Conservation (phyloP, 2,797 vertebrate genomes). For the Echeneis naucrates region DNA sequence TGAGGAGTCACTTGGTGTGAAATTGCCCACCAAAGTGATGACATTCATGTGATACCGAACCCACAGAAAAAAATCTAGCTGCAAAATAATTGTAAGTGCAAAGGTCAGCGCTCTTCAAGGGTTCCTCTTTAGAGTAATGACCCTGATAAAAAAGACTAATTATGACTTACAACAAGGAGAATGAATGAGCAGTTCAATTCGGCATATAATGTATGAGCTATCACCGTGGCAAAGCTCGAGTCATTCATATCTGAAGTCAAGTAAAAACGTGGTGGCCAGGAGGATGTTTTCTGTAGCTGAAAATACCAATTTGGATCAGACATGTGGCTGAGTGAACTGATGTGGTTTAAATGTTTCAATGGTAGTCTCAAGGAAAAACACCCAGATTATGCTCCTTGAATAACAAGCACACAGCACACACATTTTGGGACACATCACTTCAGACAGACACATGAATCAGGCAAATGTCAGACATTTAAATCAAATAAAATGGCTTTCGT, state of each 20-base stretch:
- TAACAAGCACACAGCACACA: background rate
- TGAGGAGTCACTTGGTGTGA: conserved; percentile 29
- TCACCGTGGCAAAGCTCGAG: conserved; percentile 30
- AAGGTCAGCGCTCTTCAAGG: conserved; percentile 41
- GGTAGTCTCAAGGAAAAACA: background rate
- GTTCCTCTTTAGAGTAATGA: conserved; percentile 35
- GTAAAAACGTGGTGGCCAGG: background rate
- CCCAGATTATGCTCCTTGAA: background rate
- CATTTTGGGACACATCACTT: background rate
- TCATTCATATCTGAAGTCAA: conserved; percentile 24
- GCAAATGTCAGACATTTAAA: background rate
- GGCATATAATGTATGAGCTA: conserved; percentile 20
- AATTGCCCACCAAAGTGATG: conserved; percentile 33
- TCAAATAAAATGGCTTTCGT: conserved; percentile 15
- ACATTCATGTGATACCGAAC: conserved; percentile 43
- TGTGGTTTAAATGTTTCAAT: background rate
- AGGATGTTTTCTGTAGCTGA: background rate
- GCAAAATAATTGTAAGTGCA: conserved; percentile 24
- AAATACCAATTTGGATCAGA: background rate
- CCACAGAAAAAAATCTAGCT: conserved; percentile 24
- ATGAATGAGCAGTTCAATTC: conserved; percentile 34
- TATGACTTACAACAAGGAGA: conserved; percentile 43
- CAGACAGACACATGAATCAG: background rate
- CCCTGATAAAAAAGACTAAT: conserved; percentile 36
- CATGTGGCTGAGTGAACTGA: background rate